phyloP scores from a whole-genome alignment of 92 coral and sea anemone genomes.

The Epizoanthus stellaris region DNA sequence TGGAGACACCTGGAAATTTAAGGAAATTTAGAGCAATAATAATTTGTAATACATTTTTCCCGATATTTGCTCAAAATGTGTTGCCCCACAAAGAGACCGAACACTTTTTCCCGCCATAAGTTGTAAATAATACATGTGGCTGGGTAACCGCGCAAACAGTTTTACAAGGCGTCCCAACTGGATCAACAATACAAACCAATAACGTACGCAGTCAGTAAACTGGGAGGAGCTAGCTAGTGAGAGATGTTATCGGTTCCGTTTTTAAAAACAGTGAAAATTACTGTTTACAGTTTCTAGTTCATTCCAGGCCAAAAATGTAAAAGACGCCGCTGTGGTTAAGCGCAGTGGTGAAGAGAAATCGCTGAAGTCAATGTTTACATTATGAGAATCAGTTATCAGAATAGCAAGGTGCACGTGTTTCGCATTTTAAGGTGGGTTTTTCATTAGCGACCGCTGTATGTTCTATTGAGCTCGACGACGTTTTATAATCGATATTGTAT shows the following conservation, averaged over 20 bases:
- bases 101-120: neutral
- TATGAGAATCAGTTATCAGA: neutral
- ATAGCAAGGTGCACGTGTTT: constrained; percentile 17
- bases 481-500: neutral
- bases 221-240: constrained; percentile 5
- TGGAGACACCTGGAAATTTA: too few species aligned
- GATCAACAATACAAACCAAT: neutral
- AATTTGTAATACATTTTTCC: too few species aligned
- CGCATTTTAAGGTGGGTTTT: constrained; percentile 9
- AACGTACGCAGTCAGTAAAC: neutral
- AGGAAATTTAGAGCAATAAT: too few species aligned
- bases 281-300: constrained; percentile 21
- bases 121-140: constrained; percentile 13
- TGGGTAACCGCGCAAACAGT: neutral
- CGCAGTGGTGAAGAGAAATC: neutral
- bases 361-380: neutral
- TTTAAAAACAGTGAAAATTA: constrained; percentile 6
- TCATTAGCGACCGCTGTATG: neutral
- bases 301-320: neutral
- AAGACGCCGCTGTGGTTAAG: neutral
- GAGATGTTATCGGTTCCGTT: constrained; percentile 35
- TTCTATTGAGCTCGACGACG: neutral
- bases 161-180: neutral
- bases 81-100: too few species aligned
- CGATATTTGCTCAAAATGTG: too few species aligned